Evolutionary conservation across 2,113 vertebrate genomes (phyloP), one percentile per base, ranked within the genome.

Genomic region (Corythoichthys haematopterus): DNA sequence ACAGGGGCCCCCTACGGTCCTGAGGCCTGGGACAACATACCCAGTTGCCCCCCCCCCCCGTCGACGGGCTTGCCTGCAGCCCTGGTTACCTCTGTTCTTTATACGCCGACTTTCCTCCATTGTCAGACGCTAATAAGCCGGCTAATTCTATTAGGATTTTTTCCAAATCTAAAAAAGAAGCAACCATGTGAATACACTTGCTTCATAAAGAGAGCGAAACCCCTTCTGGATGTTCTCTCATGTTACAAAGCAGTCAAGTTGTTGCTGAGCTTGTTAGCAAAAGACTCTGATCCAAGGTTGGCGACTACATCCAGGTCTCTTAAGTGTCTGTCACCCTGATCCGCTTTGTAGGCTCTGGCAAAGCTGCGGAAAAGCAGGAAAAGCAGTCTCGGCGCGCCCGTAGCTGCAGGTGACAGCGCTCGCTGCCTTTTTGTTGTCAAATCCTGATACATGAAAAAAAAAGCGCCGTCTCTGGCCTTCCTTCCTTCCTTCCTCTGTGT

Each of bases 281-380:
- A 89, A 86, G 57, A 80, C 81, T 81, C 79, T 78, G 86, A 90
- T 90, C 87, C 87, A 77, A 89, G 86, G 80, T 64, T 47, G 2
- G 85, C 71, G 85, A 88, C 88, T 87, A 84, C 87, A 87, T 85
- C 80, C 3, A 80, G 77, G 68, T 71, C 82, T 88, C 87, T 85
- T 64, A 87, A 88, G 88, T 84, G 85, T 87, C 88, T 85, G 88
- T 90, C 88, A 88, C 88, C 84, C 72, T 83, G 77, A 87, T 87
- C 85, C 79, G 76, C 87, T 90, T 88, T 89, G 88, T 87, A 86
- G 82, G 66, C 78, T 81, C 67, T 48, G 51, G 10, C 43, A 11
- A 20, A 62, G 58, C 38, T n/a, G 38, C 38, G n/a, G 16, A 20
- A 38, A 10, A 14, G 38, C 76, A 75, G 78, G 72, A 78, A 82